Evolutionary conservation across 2,888 invertebrate genomes (phyloP).

Genomic region (Pyrrhosoma nymphula): DNA sequence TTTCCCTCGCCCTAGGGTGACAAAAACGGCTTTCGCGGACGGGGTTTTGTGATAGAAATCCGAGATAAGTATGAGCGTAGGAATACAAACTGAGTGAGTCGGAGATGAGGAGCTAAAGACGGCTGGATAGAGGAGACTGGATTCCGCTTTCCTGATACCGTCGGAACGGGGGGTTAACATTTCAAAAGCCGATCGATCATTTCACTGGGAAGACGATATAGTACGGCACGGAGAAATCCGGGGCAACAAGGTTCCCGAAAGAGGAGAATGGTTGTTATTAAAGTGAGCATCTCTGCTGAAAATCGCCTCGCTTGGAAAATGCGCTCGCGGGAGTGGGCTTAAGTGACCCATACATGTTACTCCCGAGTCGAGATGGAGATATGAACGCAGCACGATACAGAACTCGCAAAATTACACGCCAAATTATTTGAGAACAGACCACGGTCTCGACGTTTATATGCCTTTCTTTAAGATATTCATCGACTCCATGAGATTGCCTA

Average conservation of each 20-base stretch:
- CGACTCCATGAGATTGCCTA: background rate
- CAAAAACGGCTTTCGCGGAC: conserved; percentile 13
- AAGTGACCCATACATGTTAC: background rate
- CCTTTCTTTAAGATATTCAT: background rate
- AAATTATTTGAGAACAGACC: background rate
- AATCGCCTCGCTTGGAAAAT: background rate
- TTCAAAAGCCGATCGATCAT: conserved; percentile 45
- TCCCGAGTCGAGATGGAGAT: background rate
- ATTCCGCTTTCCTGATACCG: background rate
- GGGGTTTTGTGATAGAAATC: background rate
- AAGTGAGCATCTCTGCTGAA: background rate
- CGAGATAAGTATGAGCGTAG: background rate
- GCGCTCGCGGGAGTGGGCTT: background rate
- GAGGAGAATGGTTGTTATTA: background rate
- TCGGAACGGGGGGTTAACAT: background rate
- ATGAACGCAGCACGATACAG: background rate
- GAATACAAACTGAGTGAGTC: background rate
- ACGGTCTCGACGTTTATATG: background rate
- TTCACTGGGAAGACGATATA: background rate
- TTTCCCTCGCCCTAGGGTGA: background rate
- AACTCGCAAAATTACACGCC: background rate
- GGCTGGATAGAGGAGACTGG: background rate
- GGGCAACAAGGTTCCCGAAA: background rate
- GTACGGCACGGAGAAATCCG: background rate
- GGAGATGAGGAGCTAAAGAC: background rate